Evolutionary conservation across 2,797 vertebrate species (phyloP), one percentile per base, ranked within the genome.

Genomic region (Tokudaia tokunoshimensis): DNA sequence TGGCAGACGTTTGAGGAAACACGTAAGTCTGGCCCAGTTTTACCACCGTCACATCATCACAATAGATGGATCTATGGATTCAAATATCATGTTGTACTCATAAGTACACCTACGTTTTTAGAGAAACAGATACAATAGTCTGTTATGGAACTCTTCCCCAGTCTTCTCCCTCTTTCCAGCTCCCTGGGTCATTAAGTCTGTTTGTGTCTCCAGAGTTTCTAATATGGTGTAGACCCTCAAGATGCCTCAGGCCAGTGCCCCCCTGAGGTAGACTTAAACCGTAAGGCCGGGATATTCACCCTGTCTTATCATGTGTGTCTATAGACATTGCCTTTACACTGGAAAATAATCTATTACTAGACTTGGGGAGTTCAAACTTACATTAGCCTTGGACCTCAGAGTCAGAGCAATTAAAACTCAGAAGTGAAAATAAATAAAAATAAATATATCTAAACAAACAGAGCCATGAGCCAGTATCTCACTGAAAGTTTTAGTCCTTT

Each of bases 401-500:
- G 86, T 44, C n/a, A 92, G 2, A 82, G 11, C 29, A 59, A n/a
- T 47, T 65, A 47, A 84, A 84, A 31, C 41, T 47, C 61, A 65
- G 29, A 29, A 34, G 61, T 13, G n/a, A 82, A 82, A 41, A 47
- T 11, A 20, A 19, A 47, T 15, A 37, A 22, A 31, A 31, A 14
- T 31, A 20, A 72, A 19, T 6, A 52, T 29, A 76, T 70, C 37
- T 91, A 93, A 88, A 70, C 22, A 90, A 80, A 31, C 2, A 22
- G 72, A 97, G 93, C 70, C 55, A 93, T 80, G 82, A 84, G 78
- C 89, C 74, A 72, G 90, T 86, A 41, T 78, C 61, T 90, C 80
- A 37, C 1, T 72, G 82, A 24, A 63, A 72, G 55, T 50, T 93
- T n/a, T 94, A 78, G 86, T 92, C 96, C 17, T 65, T 89, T 82